These are phyloP conservation scores for Natator depressus DNA, from an alignment of 2,113 vertebrate genomes.

Conservation along the genomic window DNA sequence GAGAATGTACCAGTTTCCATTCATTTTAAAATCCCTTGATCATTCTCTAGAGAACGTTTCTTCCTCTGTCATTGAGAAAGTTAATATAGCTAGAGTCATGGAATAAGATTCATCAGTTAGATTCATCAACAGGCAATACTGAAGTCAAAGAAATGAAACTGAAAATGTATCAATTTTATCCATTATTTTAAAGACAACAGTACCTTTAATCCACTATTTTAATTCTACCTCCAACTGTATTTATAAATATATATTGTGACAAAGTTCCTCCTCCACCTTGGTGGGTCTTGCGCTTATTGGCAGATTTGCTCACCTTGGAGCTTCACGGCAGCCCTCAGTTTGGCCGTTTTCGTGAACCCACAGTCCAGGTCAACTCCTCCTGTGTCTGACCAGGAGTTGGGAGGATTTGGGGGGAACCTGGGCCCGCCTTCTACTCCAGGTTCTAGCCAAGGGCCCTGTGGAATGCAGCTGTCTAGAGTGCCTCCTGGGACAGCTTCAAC, in stretches of 20 bases:
- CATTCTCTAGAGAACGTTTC: slow-evolving; percentile 11
- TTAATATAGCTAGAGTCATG: slow-evolving; percentile 14
- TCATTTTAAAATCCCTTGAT: background rate
- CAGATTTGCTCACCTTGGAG: no score
- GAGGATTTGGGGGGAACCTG: no score
- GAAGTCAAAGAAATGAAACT: slow-evolving; percentile 46
- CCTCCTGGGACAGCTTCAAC: no score
- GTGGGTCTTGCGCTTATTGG: no score
- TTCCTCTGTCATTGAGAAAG: background rate
- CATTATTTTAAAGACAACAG: slow-evolving; percentile 28
- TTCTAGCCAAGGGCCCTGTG: no score
- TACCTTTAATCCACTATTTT: slow-evolving; percentile 17
- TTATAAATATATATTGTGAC: background rate
- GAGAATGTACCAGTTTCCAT: accelerated
- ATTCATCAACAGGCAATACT: slow-evolving; percentile 11
- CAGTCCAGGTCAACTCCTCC: no score
- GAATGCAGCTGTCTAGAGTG: no score
- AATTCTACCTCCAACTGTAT: slow-evolving; percentile 49
- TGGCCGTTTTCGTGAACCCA: no score
- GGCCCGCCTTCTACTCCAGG: no score
- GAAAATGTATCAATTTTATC: slow-evolving; percentile 44
- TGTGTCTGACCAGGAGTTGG: no score
- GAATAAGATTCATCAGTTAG: background rate
- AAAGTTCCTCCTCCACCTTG: no score
- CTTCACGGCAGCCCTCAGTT: no score